Conservation (phyloP, 2,113 vertebrate genomes). For the Heterotis niloticus region DNA sequence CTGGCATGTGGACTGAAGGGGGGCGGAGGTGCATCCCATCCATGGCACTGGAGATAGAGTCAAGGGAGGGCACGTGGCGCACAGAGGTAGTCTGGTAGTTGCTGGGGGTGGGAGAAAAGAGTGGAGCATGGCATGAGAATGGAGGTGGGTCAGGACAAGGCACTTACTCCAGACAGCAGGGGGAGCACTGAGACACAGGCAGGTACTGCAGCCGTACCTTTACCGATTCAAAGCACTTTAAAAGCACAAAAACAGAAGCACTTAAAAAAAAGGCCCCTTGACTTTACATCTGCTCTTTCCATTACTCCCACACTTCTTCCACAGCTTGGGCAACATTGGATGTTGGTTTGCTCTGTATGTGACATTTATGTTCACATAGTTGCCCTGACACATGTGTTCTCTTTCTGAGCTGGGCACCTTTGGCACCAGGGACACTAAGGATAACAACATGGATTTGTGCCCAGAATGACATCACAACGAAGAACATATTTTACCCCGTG, state of each 20-base stretch:
- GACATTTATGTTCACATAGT: too few species aligned
- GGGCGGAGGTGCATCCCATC: conserved; percentile 61
- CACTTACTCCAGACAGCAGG: background rate
- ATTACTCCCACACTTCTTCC: background rate
- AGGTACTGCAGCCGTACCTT: too few species aligned
- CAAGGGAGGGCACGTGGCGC: conserved; percentile 69
- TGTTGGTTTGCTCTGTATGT: too few species aligned
- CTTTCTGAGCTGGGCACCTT: too few species aligned
- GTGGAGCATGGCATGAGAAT: background rate
- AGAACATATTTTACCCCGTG: too few species aligned
- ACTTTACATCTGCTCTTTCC: conserved; percentile 3
- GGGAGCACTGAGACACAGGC: background rate
- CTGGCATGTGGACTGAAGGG: conserved; percentile 34
- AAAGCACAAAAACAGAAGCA: background rate
- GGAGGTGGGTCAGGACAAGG: background rate
- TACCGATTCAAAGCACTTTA: background rate
- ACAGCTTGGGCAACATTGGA: too few species aligned
- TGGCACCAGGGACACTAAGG: too few species aligned
- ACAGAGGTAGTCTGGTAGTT: conserved; percentile 65
- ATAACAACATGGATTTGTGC: too few species aligned
- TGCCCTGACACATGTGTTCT: too few species aligned
- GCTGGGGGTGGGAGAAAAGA: conserved; percentile 30
- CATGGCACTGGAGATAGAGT: conserved; percentile 69
- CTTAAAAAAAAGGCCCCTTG: background rate
- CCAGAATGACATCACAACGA: too few species aligned